A percentile compares a stretch with the other conserved stretches of the same genome.
Conservation (phyloP, 2,888 invertebrate genomes). For the Dugesia japonica region DNA sequence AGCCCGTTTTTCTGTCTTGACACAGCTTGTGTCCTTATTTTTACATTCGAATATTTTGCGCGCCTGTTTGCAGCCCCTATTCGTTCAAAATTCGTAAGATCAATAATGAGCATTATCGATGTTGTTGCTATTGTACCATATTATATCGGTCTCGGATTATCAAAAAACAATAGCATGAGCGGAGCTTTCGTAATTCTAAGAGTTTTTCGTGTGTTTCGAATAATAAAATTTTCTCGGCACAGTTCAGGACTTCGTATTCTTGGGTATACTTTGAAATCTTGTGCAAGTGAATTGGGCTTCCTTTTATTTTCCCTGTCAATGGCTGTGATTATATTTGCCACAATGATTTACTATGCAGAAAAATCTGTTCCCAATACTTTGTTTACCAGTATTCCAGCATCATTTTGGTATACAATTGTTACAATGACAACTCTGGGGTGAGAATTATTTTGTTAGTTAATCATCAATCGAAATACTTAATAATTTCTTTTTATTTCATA, state of each 20-base stretch:
- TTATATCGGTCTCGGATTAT: constrained; percentile 89
- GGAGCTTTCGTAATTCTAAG: constrained; percentile 95
- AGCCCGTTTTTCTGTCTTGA: constrained; percentile 84
- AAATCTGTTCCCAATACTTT: constrained; percentile 86
- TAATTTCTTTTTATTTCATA: too few species aligned
- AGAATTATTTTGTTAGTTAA: constrained; percentile 51
- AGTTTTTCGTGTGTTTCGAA: constrained; percentile 96
- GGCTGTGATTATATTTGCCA: constrained; percentile 99
- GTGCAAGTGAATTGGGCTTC: constrained; percentile 95
- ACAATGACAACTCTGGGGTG: constrained; percentile 98
- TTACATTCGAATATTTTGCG: constrained; percentile 88
- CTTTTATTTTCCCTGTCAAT: constrained; percentile 95
- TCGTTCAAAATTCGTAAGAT: constrained; percentile 85
- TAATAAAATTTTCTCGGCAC: constrained; percentile 98
- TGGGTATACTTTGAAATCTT: constrained; percentile 94
- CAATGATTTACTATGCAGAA: constrained; percentile 99
- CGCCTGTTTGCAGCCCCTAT: constrained; percentile 88
- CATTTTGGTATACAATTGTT: constrained; percentile 99
- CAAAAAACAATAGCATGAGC: constrained; percentile 91
- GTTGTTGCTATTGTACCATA: constrained; percentile 97
- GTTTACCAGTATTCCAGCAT: constrained; percentile 96
- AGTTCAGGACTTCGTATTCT: constrained; percentile 93
- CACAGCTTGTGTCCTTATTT: constrained; percentile 99
- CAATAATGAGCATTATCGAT: constrained; percentile 97
- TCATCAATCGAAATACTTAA: too few species aligned